Base-by-base conservation (phyloP, 2,888 invertebrate species). In the Tenthredo notha region DNA sequence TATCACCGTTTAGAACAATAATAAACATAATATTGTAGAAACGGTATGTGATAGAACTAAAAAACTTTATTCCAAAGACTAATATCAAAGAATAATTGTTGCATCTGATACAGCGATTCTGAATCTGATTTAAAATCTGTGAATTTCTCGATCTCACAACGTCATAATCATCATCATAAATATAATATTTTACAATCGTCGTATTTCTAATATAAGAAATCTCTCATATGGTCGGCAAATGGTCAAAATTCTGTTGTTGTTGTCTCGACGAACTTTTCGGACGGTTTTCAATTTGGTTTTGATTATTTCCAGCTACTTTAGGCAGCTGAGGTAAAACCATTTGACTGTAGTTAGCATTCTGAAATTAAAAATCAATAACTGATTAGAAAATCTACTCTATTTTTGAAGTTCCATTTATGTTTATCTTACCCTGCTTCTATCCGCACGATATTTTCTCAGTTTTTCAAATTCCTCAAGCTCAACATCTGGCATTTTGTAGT, bases 211-310 rank as follows among this genome's bases (percentile, higher is more conserved):
- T 61, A 9, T 37, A 2, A 25, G 74, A 92, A 91, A 88, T 94
- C 89, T 93, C 95, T 96, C 96, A 97, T 92, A 97, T 97, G 90
- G 96, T 97, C 86, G 97, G 97, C 87, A 97, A 94, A 93, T 96
- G 97, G 87, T 96, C 95, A 85, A 96, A 95, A 87, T 95, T 94
- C 85, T 92, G 90, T 90, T 93, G 91, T 88, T 92, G 94, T 88
- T 94, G 92, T 87, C 95, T 94, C 50, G 94, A 91, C 40, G 93
- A 91, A 88, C 92, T 93, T 87, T 92, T 91, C 82, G 93, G 91
- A 78, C 91, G 89, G 86, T 86, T 90, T 72, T 92, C 93, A 74
- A 87, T 90, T 74, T 92, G 91, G 91, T 95, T 95, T 85, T 91
- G 94, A 91, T 94, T 95, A 92, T 87, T 92, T 89, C 85, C 93